phyloP scores from a whole-genome alignment of 1,140 invertebrate species.

The Laodelphax striatellus region DNA sequence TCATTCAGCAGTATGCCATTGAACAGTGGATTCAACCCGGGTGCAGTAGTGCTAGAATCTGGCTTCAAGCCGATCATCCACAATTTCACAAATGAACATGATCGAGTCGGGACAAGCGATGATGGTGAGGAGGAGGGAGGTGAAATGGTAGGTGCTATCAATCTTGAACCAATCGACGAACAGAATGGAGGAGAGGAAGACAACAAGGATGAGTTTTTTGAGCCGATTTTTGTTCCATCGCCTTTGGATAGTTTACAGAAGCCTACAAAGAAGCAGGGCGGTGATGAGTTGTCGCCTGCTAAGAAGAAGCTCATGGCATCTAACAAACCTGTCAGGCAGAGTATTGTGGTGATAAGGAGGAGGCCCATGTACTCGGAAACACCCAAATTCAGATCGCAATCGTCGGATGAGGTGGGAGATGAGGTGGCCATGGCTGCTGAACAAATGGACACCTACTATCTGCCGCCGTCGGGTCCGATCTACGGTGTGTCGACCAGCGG shows the following conservation, averaged over 20 bases:
- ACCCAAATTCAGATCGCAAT: constrained; percentile 16
- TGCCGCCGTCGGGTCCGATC: constrained; percentile 39
- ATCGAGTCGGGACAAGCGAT: constrained; percentile 37
- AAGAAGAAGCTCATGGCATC: constrained; percentile 4
- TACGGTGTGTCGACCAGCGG: background rate
- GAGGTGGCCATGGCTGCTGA: constrained; percentile 56
- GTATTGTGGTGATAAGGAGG: constrained; percentile 7
- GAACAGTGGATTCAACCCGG: constrained; percentile 59
- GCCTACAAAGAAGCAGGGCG: constrained; percentile 14
- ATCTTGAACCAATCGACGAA: constrained; percentile 14
- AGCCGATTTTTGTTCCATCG: constrained; percentile 62
- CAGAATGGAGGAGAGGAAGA: constrained; percentile 23
- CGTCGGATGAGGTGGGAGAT: constrained; percentile 30
- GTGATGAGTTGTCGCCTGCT: constrained; percentile 10
- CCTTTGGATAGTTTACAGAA: constrained; percentile 37
- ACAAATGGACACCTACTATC: constrained; percentile 51
- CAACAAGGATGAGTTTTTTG: constrained; percentile 40
- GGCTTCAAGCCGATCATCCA: constrained; percentile 72
- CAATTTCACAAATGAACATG: constrained; percentile 35
- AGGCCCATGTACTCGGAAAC: constrained; percentile 11
- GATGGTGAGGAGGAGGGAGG: constrained; percentile 32
- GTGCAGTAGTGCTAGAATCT: constrained; percentile 65
- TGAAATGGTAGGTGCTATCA: constrained; percentile 14
- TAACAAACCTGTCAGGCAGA: constrained; percentile 3
- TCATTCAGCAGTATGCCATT: background rate